Evolutionary conservation across 2,113 vertebrate species (phyloP).

Genomic region (Hydropotes inermis): DNA sequence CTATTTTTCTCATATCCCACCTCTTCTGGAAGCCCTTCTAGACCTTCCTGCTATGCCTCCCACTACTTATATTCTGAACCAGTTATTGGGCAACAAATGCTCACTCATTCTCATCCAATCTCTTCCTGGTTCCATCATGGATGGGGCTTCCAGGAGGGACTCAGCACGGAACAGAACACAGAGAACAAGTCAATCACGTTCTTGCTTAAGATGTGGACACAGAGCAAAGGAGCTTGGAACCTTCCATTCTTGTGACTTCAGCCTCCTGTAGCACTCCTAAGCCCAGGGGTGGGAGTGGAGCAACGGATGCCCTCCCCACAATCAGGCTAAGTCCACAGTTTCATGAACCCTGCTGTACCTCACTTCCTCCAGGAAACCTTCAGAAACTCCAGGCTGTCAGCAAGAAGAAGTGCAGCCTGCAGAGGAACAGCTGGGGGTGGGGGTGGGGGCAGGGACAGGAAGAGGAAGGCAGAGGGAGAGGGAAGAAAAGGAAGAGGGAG

Average conservation of each 20-base stretch:
- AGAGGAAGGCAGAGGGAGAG: neutral
- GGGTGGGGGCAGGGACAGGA: neutral
- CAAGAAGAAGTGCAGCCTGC: neutral
- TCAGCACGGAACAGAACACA: neutral
- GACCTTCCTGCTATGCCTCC: neutral
- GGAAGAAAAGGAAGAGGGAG: neutral
- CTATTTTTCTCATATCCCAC: neutral
- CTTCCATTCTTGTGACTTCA: neutral
- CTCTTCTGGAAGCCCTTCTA: neutral
- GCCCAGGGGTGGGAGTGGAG: neutral
- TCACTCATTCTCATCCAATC: neutral
- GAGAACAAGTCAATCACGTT: neutral
- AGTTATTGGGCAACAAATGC: neutral
- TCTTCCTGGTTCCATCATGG: neutral
- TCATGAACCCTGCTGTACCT: neutral
- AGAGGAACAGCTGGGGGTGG: neutral
- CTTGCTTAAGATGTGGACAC: neutral
- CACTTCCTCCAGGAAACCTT: constrained; percentile 39
- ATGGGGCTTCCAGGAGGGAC: neutral
- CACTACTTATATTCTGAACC: neutral
- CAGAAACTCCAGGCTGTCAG: neutral
- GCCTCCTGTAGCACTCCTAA: neutral
- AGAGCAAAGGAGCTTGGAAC: neutral
- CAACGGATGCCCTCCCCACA: neutral
- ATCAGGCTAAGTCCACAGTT: neutral